phyloP scores from a whole-genome alignment of 2,888 invertebrate genomes.

The Andrena marginata region DNA sequence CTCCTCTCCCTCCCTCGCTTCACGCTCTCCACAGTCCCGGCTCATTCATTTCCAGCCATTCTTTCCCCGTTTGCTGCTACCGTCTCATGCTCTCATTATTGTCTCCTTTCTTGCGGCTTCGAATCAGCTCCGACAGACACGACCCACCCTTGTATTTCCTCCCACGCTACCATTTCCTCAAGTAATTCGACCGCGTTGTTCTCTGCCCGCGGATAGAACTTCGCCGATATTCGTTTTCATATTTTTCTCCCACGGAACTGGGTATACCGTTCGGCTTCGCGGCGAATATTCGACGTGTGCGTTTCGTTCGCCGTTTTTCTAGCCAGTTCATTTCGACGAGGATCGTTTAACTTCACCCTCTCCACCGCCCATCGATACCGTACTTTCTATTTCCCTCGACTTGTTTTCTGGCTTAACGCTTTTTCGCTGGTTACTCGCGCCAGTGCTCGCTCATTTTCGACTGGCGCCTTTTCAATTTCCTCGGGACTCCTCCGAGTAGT shows the following conservation, averaged over 20 bases:
- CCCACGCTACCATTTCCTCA: slow-evolving; percentile 14
- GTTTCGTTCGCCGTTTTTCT: background rate
- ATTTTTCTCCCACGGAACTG: slow-evolving; percentile 25
- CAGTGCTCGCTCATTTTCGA: slow-evolving; percentile 16
- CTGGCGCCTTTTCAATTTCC: slow-evolving; percentile 22
- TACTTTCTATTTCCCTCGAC: slow-evolving; percentile 14
- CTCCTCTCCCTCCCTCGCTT: background rate
- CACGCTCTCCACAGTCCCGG: background rate
- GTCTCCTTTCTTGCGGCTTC: background rate
- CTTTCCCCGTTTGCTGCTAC: background rate
- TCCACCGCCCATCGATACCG: background rate
- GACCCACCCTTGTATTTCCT: slow-evolving; percentile 7
- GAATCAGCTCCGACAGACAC: background rate
- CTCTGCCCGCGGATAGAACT: slow-evolving; percentile 23
- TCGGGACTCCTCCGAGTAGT: background rate
- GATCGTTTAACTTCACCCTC: slow-evolving; percentile 26
- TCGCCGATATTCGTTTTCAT: slow-evolving; percentile 32
- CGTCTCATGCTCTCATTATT: slow-evolving; percentile 15
- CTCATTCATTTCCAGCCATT: background rate
- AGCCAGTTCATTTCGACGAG: slow-evolving; percentile 18
- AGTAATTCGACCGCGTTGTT: slow-evolving; percentile 35
- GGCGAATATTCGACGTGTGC: slow-evolving; percentile 39
- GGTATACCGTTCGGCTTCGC: background rate
- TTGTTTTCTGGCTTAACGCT: slow-evolving; percentile 19
- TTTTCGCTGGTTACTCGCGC: slow-evolving; percentile 5